A percentile compares a stretch with the other conserved stretches of the same genome.
Conservation (phyloP, 2,888 invertebrate species). For the Cantharis lateralis region DNA sequence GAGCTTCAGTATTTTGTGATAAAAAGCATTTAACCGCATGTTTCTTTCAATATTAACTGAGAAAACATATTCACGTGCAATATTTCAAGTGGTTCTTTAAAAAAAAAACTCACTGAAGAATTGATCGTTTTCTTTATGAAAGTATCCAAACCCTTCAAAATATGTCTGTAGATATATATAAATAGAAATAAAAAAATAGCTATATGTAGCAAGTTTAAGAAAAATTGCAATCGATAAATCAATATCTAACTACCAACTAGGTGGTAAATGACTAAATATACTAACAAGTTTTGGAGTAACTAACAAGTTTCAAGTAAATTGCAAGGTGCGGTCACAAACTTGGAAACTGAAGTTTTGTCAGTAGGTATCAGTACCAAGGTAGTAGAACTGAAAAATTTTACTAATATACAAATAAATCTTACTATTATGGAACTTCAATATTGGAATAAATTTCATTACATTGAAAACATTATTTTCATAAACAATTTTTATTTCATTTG, state of each 20-base stretch:
- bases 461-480: too few species aligned
- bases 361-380: not conserved
- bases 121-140: not conserved
- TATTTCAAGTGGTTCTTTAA: not conserved
- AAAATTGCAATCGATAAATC: not conserved
- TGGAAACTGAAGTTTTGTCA: not conserved
- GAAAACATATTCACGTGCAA: not conserved
- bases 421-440: not conserved
- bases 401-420: not conserved
- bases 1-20: constrained; percentile 2
- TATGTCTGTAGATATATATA: not conserved
- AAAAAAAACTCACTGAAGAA: not conserved
- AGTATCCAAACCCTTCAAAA: not conserved
- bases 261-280: not conserved
- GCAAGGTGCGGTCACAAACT: not conserved
- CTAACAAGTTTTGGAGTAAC: not conserved
- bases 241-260: not conserved
- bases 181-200: not conserved
- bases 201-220: not conserved
- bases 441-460: too few species aligned
- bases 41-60: not conserved
- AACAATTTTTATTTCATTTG: not conserved
- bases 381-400: not conserved
- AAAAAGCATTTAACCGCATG: not conserved
- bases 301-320: not conserved